Base-by-base conservation (phyloP, 2,113 vertebrate species). In the Speoplatyrhinus poulsoni region DNA sequence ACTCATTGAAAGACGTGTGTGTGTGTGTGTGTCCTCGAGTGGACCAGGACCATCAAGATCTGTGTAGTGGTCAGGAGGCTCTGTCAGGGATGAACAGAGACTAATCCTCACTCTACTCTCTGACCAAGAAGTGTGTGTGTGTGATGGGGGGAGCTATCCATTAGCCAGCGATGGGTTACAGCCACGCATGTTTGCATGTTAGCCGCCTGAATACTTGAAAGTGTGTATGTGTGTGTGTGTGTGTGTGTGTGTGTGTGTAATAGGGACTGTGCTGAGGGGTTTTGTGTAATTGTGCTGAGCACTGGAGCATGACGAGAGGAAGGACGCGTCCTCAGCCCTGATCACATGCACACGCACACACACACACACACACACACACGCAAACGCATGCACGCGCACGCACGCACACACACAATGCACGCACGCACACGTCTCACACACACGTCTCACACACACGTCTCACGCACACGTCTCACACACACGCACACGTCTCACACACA, bases 211-310 rank as follows among this genome's bases (percentile, higher is more conserved):
- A 73, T 72, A 67, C 81, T 80, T 74, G 63, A 46, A 74, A 79
- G 1, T 65, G 69, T 13, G 47, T 32, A 60, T 7, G 82, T 53
- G 71, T 63, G 46, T 16, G 62, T 60, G 64, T 16, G 61, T 49
- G 61, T 49, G 46, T 13, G 16, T 12, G 47, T 19, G 61, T 10
- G 47, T 26, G 47, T 12, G 10, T 26, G 65, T 55, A 69, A 75
- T 60, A 80, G 75, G 73, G 72, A 76, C 70, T 76, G 67, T 79
- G 71, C 79, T 68, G 72, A 83, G 78, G 83, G 85, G 82, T 81
- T 89, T 89, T 91, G 88, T 89, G 89, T 89, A 88, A 91, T 91
- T 87, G 82, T 75, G 79, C 86, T 88, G 85, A 79, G 86, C 82
- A 16, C 65, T 72, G 73, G 85, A 85, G 88, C 88, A 72, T 88